Conservation (phyloP, 2,888 invertebrate species). For the Arctia plantaginis region DNA sequence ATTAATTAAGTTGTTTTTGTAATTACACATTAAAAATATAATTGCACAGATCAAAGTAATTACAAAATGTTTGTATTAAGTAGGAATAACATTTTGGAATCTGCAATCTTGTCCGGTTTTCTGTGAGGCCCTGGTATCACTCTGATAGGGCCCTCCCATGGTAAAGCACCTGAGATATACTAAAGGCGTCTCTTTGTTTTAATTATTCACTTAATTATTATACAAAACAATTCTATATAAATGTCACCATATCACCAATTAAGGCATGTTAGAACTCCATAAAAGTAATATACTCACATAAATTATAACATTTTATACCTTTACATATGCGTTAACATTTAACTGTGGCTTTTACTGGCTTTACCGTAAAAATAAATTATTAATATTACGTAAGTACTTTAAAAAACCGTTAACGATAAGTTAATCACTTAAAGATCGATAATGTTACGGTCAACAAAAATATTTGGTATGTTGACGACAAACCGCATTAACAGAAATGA, state of each 20-base stretch:
- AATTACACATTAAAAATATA: too few relatives aligned
- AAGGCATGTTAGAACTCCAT: slow-evolving; percentile 15
- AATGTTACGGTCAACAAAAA: background rate
- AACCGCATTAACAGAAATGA: background rate
- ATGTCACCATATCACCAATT: slow-evolving; percentile 3
- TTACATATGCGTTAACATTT: background rate
- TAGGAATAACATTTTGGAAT: too few relatives aligned
- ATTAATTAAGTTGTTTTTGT: too few relatives aligned
- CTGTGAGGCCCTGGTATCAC: too few relatives aligned
- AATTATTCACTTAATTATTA: background rate
- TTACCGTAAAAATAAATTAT: slow-evolving; percentile 6
- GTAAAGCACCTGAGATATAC: background rate
- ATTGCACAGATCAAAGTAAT: too few relatives aligned
- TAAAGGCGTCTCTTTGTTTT: background rate
- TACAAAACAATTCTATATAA: slow-evolving; percentile 9
- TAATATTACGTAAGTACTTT: background rate
- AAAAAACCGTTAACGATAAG: background rate
- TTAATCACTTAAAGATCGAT: slow-evolving; percentile 6
- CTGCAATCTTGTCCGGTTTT: too few relatives aligned
- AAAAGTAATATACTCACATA: slow-evolving; percentile 10
- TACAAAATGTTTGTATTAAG: too few relatives aligned
- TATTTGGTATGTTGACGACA: background rate
- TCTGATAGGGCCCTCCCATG: too few relatives aligned
- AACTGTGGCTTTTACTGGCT: background rate
- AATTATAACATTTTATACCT: slow-evolving; percentile 7